Conservation (phyloP, 2,113 vertebrate species). For the Aphelocoma coerulescens region DNA sequence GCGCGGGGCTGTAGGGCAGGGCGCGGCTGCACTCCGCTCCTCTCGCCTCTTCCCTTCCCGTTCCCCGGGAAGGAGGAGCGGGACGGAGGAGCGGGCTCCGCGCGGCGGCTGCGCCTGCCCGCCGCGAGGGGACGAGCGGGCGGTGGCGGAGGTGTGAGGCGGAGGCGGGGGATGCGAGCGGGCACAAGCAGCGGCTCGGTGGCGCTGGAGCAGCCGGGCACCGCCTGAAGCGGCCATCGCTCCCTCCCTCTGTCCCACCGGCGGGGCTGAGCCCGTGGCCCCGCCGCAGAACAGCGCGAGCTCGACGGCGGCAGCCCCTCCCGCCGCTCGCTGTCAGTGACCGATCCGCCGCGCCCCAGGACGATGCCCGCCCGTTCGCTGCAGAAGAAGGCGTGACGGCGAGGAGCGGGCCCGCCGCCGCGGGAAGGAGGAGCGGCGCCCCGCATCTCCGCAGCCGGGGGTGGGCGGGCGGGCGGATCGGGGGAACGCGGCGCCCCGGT, state of each 20-base stretch:
- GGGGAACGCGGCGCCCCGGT: background rate
- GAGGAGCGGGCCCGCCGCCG: background rate
- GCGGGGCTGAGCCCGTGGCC: background rate
- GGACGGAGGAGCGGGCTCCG: background rate
- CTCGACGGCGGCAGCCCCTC: background rate
- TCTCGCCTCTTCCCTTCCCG: background rate
- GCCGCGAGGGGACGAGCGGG: background rate
- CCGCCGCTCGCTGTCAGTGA: background rate
- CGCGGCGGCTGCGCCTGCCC: background rate
- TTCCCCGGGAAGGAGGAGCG: background rate
- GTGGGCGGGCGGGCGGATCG: background rate
- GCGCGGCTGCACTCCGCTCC: background rate
- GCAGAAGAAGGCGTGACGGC: background rate
- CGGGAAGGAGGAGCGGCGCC: conserved; percentile 1
- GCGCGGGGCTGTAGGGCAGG: background rate
- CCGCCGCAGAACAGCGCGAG: background rate
- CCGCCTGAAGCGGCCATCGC: background rate
- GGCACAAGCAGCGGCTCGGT: background rate
- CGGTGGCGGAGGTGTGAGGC: conserved; percentile 29
- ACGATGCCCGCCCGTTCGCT: background rate
- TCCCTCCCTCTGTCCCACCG: background rate
- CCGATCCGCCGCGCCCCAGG: background rate
- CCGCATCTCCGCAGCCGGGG: background rate
- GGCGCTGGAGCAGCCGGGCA: background rate
- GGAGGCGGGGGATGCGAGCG: conserved; percentile 1